These are phyloP conservation scores for Phyllopteryx taeniolatus DNA, from an alignment of 2,113 vertebrate species.

Conservation along the genomic window DNA sequence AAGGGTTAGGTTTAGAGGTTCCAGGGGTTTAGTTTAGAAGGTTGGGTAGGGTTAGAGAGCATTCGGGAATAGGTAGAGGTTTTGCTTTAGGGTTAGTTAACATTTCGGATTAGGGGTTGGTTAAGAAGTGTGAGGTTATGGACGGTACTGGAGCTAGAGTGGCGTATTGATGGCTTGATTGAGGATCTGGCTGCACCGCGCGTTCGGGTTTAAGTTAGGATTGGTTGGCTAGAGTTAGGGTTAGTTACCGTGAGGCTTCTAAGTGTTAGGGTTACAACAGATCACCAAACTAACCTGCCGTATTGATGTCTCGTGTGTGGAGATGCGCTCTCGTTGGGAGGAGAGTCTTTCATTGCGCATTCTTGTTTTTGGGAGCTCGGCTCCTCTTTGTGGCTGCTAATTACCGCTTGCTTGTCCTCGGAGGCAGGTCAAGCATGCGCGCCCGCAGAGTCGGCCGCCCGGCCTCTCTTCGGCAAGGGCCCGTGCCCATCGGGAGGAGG, in stretches of 20 bases:
- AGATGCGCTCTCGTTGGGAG: neutral
- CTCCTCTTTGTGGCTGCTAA: constrained; percentile 65
- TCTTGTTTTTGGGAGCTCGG: constrained; percentile 56
- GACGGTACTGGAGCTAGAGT: too few species aligned
- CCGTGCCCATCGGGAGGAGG: constrained; percentile 20
- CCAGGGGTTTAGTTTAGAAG: too few species aligned
- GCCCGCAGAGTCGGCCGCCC: constrained; percentile 29
- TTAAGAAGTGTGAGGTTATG: too few species aligned
- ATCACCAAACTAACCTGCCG: neutral
- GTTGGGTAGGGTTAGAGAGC: too few species aligned
- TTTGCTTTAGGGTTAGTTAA: too few species aligned
- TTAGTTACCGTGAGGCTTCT: neutral
- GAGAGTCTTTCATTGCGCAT: constrained; percentile 21
- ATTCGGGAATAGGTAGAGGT: too few species aligned
- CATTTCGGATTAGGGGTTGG: too few species aligned
- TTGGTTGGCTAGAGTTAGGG: neutral
- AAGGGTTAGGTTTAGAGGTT: too few species aligned
- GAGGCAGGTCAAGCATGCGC: constrained; percentile 72
- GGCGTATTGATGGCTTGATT: too few species aligned
- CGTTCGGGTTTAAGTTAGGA: neutral
- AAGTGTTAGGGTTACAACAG: too few species aligned
- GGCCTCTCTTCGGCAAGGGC: constrained; percentile 56
- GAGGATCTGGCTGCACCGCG: neutral
- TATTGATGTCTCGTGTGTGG: neutral
- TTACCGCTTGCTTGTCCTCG: constrained; percentile 68